These are phyloP conservation scores for Trinectes maculatus DNA, from an alignment of 2,113 vertebrate species.

Conservation along the genomic window DNA sequence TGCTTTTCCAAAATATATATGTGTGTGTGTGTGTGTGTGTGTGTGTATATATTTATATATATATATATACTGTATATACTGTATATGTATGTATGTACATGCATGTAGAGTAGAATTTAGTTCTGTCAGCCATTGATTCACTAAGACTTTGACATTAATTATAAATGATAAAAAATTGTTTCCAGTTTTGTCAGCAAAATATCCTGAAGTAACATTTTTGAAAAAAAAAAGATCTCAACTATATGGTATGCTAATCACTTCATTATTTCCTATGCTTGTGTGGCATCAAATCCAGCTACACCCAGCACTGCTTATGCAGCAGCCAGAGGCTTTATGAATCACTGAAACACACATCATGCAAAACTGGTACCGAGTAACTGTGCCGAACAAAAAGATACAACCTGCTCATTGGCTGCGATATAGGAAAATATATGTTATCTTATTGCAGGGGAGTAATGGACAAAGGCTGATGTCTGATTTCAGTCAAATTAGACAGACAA, in stretches of 20 bases:
- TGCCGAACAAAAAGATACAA: background rate
- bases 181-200: constrained; percentile 19
- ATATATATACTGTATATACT: too few relatives aligned
- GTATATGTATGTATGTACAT: too few relatives aligned
- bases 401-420: background rate
- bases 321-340: background rate
- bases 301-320: background rate
- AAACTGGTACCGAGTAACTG: background rate
- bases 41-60: too few relatives aligned
- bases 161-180: constrained; percentile 32
- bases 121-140: constrained; percentile 27
- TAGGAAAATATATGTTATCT: background rate
- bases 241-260: background rate
- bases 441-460: background rate
- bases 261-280: background rate
- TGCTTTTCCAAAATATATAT: too few relatives aligned
- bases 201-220: background rate
- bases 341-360: background rate
- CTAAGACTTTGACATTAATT: constrained; percentile 47
- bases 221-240: background rate
- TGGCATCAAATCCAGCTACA: background rate
- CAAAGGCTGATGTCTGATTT: background rate
- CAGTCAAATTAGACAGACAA: background rate
- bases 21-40: too few relatives aligned
- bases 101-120: constrained; percentile 2